Percentiles rank a stretch among this genome's conserved stretches.
phyloP scores from a whole-genome alignment of 2,113 vertebrate species.

The Pseudorhombus dupliciocellatus region DNA sequence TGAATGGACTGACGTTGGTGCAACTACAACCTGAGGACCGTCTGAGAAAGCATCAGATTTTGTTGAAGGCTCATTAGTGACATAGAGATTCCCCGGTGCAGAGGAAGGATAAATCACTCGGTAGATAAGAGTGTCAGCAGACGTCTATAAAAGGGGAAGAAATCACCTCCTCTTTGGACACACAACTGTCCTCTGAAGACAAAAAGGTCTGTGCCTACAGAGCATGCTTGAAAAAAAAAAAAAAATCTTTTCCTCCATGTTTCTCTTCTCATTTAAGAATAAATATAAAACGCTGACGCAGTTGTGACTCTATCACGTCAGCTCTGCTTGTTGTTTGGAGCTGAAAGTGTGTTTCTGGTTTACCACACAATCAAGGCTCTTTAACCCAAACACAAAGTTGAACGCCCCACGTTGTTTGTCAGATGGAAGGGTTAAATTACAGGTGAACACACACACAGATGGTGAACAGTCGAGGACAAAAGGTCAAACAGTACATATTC shows the following conservation, averaged over 20 bases:
- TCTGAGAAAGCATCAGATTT: constrained; percentile 32
- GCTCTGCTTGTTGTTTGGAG: constrained; percentile 2
- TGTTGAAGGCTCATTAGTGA: constrained; percentile 19
- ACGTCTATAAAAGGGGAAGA: not conserved
- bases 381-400: constrained; percentile 35
- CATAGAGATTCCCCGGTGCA: not conserved
- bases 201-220: not conserved
- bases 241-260: not conserved
- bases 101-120: constrained; percentile 14
- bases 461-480: constrained; percentile 1
- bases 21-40: constrained; percentile 36
- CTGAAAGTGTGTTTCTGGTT: not conserved
- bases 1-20: constrained; percentile 11
- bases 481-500: constrained; percentile 30
- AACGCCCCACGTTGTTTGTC: constrained; percentile 50
- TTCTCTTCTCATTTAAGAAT: not conserved
- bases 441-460: constrained; percentile 61
- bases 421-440: constrained; percentile 46
- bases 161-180: not conserved
- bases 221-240: not conserved
- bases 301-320: not conserved
- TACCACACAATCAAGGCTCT: constrained; percentile 3
- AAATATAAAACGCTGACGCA: not conserved
- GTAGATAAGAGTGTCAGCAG: not conserved
- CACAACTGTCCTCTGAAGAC: not conserved